Evolutionary conservation across 1,140 invertebrate species (phyloP), one percentile per base, ranked within the genome.

Genomic region (Nasonia vitripennis): DNA sequence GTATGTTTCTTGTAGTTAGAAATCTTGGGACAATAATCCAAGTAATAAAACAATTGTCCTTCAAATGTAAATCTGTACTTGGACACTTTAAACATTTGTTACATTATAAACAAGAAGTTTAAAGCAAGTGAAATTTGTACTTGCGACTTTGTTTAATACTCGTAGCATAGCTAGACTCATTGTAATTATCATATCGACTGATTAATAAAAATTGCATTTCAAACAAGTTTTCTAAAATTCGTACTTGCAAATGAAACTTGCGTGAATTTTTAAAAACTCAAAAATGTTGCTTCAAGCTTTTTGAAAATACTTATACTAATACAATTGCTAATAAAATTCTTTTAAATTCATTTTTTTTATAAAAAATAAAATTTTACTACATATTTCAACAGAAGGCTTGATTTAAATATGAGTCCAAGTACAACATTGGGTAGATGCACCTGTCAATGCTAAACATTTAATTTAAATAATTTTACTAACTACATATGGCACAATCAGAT

Each of bases 361-460:
- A 12, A 74, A 37, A 74, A 74, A 23, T 68, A 41, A 41, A 37
- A 37, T 37, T 37, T 37, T 41, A 3, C 6, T 74, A 74, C 73
- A 74, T 20, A 20, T 14, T 41, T 6, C 27, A 51, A 3, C 5
- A 84, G 78, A 78, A 77, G 20, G 55, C 74, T 83, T 78, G 74
- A 78, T 2, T 79, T 20, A 12, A 83, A 10, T 14, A 79, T 79
- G 31, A 71, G 67, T 55, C 77, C 67, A 79, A 84, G 83, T 84
- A 62, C 31, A 62, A 55, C 4, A 79, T 62, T 73, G 83, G 83
- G 83, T 84, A 84, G 83, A 84, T 84, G 83, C 48, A 79, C 67
- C 75, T 77, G 11, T 70, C 2, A 71, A 71, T 31, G 27, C 10
- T 48, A 77, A 51, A n/a, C 55, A 41, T 4, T 20, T 7, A 62